Percentiles rank a stretch among this genome's conserved stretches.
Evolutionary conservation across 2,797 vertebrate genomes (phyloP).

Genomic region (Tenualosa ilisha): DNA sequence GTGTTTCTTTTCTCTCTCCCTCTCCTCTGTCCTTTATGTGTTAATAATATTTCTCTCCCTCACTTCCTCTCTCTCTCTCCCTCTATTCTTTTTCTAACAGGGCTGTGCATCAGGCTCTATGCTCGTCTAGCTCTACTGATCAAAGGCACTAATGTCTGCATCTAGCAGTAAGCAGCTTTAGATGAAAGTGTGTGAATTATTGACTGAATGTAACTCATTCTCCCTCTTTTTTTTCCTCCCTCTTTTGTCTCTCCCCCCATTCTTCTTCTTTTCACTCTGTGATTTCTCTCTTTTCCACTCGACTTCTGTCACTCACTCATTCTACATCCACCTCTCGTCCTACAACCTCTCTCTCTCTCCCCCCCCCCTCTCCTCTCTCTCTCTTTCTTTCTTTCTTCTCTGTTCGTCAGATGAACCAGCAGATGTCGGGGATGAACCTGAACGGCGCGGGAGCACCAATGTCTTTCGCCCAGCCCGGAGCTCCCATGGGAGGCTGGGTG

Average conservation of each 20-base stretch:
- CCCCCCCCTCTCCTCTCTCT: background rate
- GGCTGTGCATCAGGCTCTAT: background rate
- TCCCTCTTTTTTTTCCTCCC: background rate
- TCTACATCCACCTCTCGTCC: background rate
- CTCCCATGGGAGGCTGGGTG: constrained; percentile 80
- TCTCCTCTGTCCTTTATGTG: background rate
- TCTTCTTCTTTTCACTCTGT: background rate
- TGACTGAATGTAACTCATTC: background rate
- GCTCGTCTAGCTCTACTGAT: background rate
- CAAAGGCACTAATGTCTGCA: background rate
- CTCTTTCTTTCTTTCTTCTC: background rate
- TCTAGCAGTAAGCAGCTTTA: background rate
- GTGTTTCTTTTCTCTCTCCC: background rate
- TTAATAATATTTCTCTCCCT: background rate
- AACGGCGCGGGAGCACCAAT: constrained; percentile 65
- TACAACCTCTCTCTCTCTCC: no score
- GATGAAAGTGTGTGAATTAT: constrained; percentile 7
- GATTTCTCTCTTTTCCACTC: background rate
- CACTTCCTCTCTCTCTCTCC: background rate
- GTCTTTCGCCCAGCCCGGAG: constrained; percentile 79
- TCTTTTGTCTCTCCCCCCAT: background rate
- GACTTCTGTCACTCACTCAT: background rate
- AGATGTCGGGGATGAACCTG: constrained; percentile 89
- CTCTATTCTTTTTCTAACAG: background rate
- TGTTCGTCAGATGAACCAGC: constrained; percentile 85